Percentiles rank a stretch among this genome's conserved stretches.
Evolutionary conservation across 2,888 invertebrate species (phyloP).

Genomic region (Ptychoptera contaminata): DNA sequence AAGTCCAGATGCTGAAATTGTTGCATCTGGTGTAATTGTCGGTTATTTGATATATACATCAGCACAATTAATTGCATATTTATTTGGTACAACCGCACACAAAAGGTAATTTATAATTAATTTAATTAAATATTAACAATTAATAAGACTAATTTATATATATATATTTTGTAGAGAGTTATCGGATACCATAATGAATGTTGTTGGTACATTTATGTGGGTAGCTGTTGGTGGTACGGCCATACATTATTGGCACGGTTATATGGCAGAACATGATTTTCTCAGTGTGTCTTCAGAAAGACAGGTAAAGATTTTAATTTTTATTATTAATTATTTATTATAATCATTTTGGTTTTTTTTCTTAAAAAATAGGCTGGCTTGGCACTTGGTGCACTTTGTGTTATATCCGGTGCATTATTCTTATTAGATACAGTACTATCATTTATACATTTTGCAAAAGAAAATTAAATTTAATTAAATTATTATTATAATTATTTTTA

Average conservation of each 20-base stretch:
- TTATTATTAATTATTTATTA: neutral
- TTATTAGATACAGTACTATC: conserved; percentile 65
- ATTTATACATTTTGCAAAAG: conserved; percentile 56
- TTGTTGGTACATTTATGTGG: conserved; percentile 71
- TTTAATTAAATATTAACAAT: neutral
- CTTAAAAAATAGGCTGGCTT: conserved; percentile 48
- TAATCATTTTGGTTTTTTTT: neutral
- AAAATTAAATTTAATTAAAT: conserved; percentile 15
- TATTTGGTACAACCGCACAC: conserved; percentile 62
- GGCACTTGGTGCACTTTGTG: conserved; percentile 64
- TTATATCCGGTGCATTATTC: conserved; percentile 64
- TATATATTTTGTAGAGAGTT: conserved; percentile 39
- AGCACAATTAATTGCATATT: conserved; percentile 56
- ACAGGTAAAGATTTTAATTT: too few species aligned
- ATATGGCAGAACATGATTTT: conserved; percentile 64
- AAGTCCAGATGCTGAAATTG: conserved; percentile 73
- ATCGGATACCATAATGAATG: conserved; percentile 75
- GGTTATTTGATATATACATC: conserved; percentile 74
- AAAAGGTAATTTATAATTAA: conserved; percentile 39
- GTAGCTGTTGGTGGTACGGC: conserved; percentile 73
- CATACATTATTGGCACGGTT: conserved; percentile 79
- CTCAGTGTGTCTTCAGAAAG: conserved; percentile 56
- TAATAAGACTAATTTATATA: neutral
- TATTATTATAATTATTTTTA: neutral
- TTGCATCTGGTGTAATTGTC: conserved; percentile 74